These are phyloP conservation scores for Psilopogon haemacephalus DNA, from an alignment of 2,113 vertebrate genomes.

Conservation along the genomic window DNA sequence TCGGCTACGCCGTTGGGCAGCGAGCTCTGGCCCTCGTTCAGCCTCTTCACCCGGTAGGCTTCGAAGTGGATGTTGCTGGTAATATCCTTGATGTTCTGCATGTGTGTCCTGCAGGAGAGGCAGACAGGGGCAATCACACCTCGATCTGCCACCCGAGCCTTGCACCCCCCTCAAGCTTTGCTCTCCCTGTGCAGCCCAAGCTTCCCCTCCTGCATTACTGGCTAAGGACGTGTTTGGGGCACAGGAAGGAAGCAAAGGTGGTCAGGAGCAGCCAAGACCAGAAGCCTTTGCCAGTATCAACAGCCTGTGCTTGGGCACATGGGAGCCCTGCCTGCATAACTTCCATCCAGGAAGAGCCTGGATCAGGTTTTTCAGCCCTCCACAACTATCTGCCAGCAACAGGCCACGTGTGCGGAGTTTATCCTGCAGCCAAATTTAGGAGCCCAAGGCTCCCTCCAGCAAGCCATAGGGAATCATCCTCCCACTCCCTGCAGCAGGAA, in stretches of 20 bases:
- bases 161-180: neutral
- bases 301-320: neutral
- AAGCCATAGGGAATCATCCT: neutral
- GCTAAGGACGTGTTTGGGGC: rapidly evolving
- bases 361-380: neutral
- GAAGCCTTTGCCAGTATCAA: neutral
- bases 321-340: neutral
- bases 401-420: rapidly evolving
- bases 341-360: neutral
- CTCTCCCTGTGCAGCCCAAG: neutral
- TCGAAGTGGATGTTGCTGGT: constrained; percentile 98
- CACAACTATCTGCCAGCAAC: neutral
- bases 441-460: neutral
- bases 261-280: neutral
- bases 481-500: neutral
- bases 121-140: neutral
- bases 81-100: constrained; percentile 99
- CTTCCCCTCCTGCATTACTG: neutral
- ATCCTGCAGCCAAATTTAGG: neutral
- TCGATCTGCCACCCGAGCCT: neutral
- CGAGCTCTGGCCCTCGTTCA: constrained; percentile 87
- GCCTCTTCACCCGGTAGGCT: constrained; percentile 90
- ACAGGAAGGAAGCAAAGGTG: neutral
- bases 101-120: constrained; percentile 86
- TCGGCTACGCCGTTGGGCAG: constrained; percentile 83